Evolutionary conservation across 1,140 invertebrate species (phyloP).

Genomic region (Coelopa frigida): DNA sequence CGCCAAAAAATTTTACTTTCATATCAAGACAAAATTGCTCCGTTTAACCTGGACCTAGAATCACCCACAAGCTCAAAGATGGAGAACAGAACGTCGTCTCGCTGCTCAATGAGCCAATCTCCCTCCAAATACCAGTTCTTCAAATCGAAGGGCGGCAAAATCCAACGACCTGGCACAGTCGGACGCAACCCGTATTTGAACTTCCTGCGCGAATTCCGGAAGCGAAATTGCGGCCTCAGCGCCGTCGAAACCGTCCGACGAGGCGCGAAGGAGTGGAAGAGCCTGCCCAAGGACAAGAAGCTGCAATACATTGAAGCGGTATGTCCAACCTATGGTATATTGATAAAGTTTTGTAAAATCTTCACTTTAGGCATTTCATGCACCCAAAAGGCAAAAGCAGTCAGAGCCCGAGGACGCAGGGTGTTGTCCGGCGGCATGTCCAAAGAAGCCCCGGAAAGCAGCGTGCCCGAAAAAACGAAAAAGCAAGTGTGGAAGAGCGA

Average conservation of each 20-base stretch:
- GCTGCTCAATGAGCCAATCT: neutral
- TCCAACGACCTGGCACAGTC: constrained; percentile 4
- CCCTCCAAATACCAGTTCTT: neutral
- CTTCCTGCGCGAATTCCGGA: constrained; percentile 9
- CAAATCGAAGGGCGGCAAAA: neutral
- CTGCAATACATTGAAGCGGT: constrained; percentile 8
- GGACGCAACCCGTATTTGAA: constrained; percentile 11
- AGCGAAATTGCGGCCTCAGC: constrained; percentile 9
- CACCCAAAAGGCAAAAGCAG: constrained; percentile 3
- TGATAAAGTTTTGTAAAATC: neutral
- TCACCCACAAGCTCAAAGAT: neutral
- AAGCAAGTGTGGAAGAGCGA: too few species aligned
- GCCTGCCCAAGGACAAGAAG: neutral
- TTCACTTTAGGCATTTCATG: constrained; percentile 11
- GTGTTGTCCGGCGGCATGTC: too few species aligned
- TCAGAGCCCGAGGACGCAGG: too few species aligned
- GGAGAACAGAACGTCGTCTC: neutral
- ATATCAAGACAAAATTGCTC: too few species aligned
- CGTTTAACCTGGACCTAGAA: too few species aligned
- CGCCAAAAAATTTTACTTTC: too few species aligned
- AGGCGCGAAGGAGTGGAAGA: constrained; percentile 9
- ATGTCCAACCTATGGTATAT: neutral
- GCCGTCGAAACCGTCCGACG: constrained; percentile 3
- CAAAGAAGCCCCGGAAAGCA: too few species aligned
- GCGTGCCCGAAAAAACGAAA: too few species aligned